These are phyloP conservation scores for Phoenicopterus ruber DNA, from an alignment of 2,113 vertebrate genomes.

Conservation along the genomic window DNA sequence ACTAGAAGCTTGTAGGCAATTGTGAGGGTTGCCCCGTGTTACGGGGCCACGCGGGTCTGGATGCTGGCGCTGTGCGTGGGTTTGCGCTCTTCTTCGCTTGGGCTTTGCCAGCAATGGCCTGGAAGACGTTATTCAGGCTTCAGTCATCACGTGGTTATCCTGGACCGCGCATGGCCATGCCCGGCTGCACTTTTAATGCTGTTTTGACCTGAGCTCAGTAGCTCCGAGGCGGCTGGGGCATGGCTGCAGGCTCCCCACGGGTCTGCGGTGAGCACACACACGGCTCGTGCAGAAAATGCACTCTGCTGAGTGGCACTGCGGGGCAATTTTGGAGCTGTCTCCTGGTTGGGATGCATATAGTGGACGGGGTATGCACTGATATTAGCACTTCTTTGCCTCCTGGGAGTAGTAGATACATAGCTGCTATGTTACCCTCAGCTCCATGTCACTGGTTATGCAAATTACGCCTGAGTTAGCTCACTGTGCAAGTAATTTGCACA, in stretches of 20 bases:
- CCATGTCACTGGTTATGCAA: not conserved
- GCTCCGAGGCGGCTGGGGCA: not conserved
- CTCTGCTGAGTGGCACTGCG: not conserved
- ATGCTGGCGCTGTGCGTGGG: not conserved
- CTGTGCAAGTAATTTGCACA: not conserved
- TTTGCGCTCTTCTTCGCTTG: not conserved
- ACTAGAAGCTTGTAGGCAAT: not conserved
- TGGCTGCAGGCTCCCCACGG: not conserved
- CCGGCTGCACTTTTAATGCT: not conserved
- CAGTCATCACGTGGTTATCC: not conserved
- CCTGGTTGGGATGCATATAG: not conserved
- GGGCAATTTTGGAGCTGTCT: not conserved
- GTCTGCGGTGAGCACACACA: not conserved
- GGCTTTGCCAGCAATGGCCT: not conserved
- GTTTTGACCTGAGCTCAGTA: not conserved
- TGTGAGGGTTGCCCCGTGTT: not conserved
- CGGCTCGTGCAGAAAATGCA: not conserved
- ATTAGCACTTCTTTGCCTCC: not conserved
- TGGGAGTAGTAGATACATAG: not conserved
- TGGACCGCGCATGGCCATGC: not conserved
- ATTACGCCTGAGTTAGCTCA: not conserved
- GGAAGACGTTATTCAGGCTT: not conserved
- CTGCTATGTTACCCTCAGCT: not conserved
- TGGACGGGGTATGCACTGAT: not conserved
- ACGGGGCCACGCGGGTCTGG: not conserved